Percentiles rank a stretch among this genome's conserved stretches.
Conservation (phyloP, 53 echinoderm and acorn worm species). For the Mesocentrotus franciscanus region DNA sequence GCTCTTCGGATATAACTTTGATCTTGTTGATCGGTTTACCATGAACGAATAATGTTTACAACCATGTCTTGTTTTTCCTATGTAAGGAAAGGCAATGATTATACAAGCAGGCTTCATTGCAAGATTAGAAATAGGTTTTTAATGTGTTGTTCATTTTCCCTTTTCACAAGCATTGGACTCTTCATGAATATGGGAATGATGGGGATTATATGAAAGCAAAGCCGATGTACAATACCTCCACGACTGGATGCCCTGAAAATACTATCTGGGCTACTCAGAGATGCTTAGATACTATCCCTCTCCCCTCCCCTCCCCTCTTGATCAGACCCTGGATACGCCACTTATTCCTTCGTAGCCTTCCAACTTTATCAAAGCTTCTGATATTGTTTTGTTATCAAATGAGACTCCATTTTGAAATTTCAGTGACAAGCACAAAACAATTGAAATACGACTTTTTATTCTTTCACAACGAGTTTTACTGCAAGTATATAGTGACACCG, state of each 20-base stretch:
- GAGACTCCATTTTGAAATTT: not conserved
- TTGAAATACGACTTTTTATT: too few species aligned
- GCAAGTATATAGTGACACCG: too few species aligned
- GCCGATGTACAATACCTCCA: not conserved
- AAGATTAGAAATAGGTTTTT: not conserved
- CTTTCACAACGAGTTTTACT: too few species aligned
- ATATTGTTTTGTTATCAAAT: not conserved
- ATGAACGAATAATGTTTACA: slow-evolving; percentile 5
- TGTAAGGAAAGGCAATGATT: not conserved
- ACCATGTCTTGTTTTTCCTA: not conserved
- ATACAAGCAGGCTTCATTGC: not conserved
- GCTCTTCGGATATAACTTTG: slow-evolving; percentile 2
- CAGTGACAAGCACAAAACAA: not conserved
- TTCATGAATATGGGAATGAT: not conserved
- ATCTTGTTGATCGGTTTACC: not conserved
- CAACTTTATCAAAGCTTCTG: too few species aligned
- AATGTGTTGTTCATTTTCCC: not conserved
- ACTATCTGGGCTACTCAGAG: too few species aligned
- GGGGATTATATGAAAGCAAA: not conserved
- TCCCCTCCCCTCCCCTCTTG: too few species aligned
- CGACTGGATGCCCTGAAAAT: too few species aligned
- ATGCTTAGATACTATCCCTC: too few species aligned
- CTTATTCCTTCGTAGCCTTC: too few species aligned
- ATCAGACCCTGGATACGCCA: too few species aligned
- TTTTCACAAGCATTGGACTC: not conserved